A percentile compares a stretch with the other conserved stretches of the same genome.
Evolutionary conservation across 2,888 invertebrate species (phyloP).

Genomic region (Bugulina stolonifera): DNA sequence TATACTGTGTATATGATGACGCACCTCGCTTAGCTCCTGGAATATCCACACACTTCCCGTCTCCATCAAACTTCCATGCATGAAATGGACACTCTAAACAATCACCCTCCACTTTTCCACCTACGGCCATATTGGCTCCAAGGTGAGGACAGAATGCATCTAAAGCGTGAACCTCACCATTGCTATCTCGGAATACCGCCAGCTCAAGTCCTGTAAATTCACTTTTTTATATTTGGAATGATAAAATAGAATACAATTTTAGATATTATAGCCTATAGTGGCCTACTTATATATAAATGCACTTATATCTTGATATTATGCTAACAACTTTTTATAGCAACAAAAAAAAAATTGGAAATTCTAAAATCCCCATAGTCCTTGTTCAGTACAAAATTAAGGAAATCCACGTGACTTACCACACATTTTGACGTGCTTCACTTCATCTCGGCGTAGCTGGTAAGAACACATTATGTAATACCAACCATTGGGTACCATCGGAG

Average conservation of each 20-base stretch:
- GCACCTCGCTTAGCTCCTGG: conserved; percentile 64
- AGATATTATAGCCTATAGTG: no score
- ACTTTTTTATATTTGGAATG: no score
- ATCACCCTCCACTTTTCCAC: conserved; percentile 65
- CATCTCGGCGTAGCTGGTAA: conserved; percentile 56
- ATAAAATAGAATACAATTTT: no score
- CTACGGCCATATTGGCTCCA: conserved; percentile 77
- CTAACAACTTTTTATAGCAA: no score
- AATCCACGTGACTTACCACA: conserved; percentile 28
- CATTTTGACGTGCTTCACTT: conserved; percentile 59
- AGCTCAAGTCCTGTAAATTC: conserved; percentile 65
- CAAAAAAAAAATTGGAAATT: no score
- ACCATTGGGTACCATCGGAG: conserved; percentile 79
- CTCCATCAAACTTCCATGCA: conserved; percentile 73
- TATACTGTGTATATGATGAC: no score
- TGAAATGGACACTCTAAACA: conserved; percentile 86
- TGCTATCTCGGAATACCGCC: conserved; percentile 64
- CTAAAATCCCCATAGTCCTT: no score
- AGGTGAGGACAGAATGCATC: conserved; percentile 86
- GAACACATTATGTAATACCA: conserved; percentile 78
- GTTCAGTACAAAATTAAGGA: no score
- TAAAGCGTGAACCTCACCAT: conserved; percentile 63
- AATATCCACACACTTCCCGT: conserved; percentile 69
- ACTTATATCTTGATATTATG: no score
- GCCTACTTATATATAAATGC: no score